Base-by-base conservation (phyloP, 1,140 invertebrate species). In the Piezodorus guildinii region DNA sequence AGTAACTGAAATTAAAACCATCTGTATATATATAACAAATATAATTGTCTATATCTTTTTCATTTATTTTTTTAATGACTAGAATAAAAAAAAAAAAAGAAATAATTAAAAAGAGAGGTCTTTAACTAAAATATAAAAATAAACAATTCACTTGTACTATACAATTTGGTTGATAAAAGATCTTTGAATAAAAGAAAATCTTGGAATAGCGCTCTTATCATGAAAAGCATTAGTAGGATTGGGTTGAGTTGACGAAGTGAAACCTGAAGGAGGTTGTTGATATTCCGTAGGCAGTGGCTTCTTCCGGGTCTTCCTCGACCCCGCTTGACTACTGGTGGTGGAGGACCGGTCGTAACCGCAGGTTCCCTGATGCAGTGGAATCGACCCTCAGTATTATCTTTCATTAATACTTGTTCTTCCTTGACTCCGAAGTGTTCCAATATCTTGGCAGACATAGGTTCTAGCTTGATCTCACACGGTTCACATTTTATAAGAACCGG, bases 391-490 rank as follows among this genome's bases (percentile, higher is more conserved):
- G 6, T 39, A 1, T 10, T 10, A 12, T 30, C 27, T 12, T 39
- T 39, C 12, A 39, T 39, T 10, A 39, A 39, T 39, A 39, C 6
- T 12, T 5, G 12, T 10, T 10, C 52, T 1, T 56, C 52, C 23
- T 56, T 56, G 15, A 56, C 17, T 16, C 17, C 14, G 15, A 56
- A 56, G 10, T 56, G 52, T 21, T 56, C 23, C 12, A 56, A 23
- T 6, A 56, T 56, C 21, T 56, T 56, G 21, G 19, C 23, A 19
- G 23, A 56, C 17, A 56, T 39, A 10, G 52, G 52, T 23, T 56
- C 52, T 23, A 56, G 23, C 14, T 56, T 56, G 3, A 56, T 56
- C 15, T 56, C 52, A 15, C 52, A 56, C 17, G 52, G 52, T 25
- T 56, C 52, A 25, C 52, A 56, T 25, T 56, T 56, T 23, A 56